These are phyloP conservation scores for Petrocephalus microphthalmus DNA, from an alignment of 2,113 vertebrate species.

Conservation along the genomic window DNA sequence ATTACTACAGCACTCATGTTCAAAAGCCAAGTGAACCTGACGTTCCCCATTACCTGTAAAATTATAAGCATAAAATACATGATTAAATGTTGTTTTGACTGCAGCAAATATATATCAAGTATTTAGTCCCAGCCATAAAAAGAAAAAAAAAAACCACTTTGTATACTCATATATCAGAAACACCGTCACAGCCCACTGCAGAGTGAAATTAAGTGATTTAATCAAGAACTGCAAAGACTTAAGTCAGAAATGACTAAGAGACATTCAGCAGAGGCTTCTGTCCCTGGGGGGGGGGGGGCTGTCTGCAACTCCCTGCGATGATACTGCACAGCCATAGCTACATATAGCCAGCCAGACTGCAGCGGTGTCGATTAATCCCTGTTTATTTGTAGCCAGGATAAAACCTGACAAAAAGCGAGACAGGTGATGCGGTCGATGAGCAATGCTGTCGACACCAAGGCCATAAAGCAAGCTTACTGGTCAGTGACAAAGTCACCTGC, in stretches of 20 bases:
- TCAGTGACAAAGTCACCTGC: neutral
- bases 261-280: neutral
- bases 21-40: neutral
- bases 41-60: neutral
- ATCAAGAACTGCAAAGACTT: neutral
- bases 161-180: neutral
- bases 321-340: too few relatives aligned
- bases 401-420: neutral
- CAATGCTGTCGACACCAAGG: neutral
- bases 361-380: neutral
- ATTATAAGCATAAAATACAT: neutral
- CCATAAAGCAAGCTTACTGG: neutral
- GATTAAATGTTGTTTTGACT: neutral
- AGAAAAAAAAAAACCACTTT: neutral
- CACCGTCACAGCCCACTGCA: neutral
- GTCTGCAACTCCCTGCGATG: neutral
- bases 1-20: neutral
- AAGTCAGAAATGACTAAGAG: conserved; percentile 17
- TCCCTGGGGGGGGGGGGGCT: neutral
- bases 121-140: neutral
- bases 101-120: neutral
- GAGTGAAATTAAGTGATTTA: neutral
- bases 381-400: neutral
- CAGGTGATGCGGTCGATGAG: neutral
- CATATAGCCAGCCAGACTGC: neutral